A percentile compares a stretch with the other conserved stretches of the same genome.
phyloP scores from a whole-genome alignment of 2,797 vertebrate species.

The Channa striata region DNA sequence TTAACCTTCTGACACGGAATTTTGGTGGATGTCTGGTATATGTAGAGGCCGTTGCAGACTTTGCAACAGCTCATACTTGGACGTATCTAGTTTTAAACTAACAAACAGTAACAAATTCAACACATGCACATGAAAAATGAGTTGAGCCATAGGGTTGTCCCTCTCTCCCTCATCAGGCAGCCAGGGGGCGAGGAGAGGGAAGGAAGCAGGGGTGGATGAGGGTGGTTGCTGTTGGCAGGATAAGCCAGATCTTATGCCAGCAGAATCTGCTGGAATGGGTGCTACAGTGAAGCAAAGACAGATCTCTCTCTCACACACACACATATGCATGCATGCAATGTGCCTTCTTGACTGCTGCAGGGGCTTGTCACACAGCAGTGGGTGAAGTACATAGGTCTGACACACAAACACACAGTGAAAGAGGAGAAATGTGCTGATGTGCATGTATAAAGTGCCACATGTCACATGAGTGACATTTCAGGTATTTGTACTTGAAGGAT shows the following conservation, averaged over 20 bases:
- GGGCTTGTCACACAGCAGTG: constrained; percentile 70
- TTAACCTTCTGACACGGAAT: constrained; percentile 2
- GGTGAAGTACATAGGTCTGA: constrained; percentile 55
- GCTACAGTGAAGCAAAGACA: constrained; percentile 51
- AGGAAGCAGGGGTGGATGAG: constrained; percentile 56
- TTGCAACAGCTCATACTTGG: constrained; percentile 4
- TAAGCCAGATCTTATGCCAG: constrained; percentile 66
- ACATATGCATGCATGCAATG: constrained; percentile 34
- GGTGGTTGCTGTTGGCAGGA: constrained; percentile 69
- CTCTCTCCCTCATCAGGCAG: constrained; percentile 45
- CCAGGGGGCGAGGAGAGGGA: constrained; percentile 33
- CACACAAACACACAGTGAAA: constrained; percentile 16
- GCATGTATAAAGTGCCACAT: constrained; percentile 49
- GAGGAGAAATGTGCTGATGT: constrained; percentile 34
- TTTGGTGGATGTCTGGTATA: constrained; percentile 11
- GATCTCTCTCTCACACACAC: constrained; percentile 30
- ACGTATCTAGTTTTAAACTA: constrained; percentile 36
- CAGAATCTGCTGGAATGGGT: constrained; percentile 73
- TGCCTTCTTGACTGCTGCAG: constrained; percentile 67
- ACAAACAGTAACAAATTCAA: constrained; percentile 40
- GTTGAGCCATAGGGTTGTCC: constrained; percentile 42
- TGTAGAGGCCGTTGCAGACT: too few relatives aligned
- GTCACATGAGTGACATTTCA: constrained; percentile 59
- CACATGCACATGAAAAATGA: constrained; percentile 34
- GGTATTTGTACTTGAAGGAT: constrained; percentile 51